Conservation (phyloP, 2,888 invertebrate species). For the Pammene fasciana region DNA sequence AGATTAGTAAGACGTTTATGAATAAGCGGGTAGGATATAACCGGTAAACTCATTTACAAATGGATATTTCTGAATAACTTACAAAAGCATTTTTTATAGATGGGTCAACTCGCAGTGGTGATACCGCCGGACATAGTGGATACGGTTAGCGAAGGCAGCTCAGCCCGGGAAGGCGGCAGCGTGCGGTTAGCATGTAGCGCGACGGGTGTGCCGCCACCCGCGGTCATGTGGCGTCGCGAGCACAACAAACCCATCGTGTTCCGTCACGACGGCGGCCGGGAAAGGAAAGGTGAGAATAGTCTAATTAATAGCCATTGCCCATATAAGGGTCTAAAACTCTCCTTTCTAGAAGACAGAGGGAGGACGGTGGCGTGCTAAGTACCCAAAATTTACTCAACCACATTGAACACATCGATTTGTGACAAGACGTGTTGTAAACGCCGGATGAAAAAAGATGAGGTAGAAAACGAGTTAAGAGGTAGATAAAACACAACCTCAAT, state of each 20-base stretch:
- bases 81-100: slow-evolving; percentile 82
- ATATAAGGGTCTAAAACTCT: background rate
- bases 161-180: slow-evolving; percentile 91
- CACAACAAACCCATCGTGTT: slow-evolving; percentile 90
- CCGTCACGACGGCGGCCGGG: slow-evolving; percentile 87
- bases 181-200: slow-evolving; percentile 90
- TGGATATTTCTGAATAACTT: too few relatives aligned
- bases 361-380: too few relatives aligned
- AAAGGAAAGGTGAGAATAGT: slow-evolving; percentile 86
- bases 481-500: too few relatives aligned
- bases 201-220: slow-evolving; percentile 91
- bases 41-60: too few relatives aligned
- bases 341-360: background rate
- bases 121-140: slow-evolving; percentile 94
- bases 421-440: too few relatives aligned
- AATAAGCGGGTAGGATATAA: too few relatives aligned
- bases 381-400: too few relatives aligned
- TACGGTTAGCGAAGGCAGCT: slow-evolving; percentile 88
- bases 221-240: slow-evolving; percentile 91
- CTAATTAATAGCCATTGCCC: background rate
- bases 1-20: too few relatives aligned
- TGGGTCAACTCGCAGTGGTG: slow-evolving; percentile 93
- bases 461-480: too few relatives aligned
- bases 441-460: too few relatives aligned
- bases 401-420: too few relatives aligned